Base-by-base conservation (phyloP, 2,888 invertebrate genomes). In the Clusia tigrina region DNA sequence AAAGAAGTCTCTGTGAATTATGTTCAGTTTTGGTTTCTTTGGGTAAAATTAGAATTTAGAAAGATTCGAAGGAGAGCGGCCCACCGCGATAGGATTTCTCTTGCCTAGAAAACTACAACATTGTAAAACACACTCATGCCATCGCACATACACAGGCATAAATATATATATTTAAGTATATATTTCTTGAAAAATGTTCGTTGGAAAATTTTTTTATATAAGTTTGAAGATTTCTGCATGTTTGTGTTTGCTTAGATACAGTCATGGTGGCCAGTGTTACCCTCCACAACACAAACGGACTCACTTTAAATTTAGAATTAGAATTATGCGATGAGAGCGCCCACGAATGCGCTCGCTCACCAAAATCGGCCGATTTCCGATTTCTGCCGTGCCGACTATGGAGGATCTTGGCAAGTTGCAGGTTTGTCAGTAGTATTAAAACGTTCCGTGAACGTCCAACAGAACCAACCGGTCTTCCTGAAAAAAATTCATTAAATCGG, bases 401-500 rank as follows among this genome's bases (percentile, higher is more conserved):
- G 24, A 46, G 54, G 3, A 46, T 18, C 23, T n/a, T 25, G 38
- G 26, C 24, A 53, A 58, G 22, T 68, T 71, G 46, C 52, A 63
- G 54, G 51, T 25, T 66, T 53, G 64, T 58, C 73, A 69, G 79
- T 75, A 76, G 78, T 76, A 76, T 79, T 79, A 74, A 72, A 72
- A 75, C 78, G 74, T 70, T 74, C 72, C 72, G 73, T 72, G 79
- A 66, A 71, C 79, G 71, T 77, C 74, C 79, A 78, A 76, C 76
- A 72, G 26, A 46, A 17, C n/a, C n/a, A n/a, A n/a, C 63, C 26
- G 42, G 24, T 48, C 23, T 55, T 63, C 32, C 53, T 56, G 62
- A 63, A 46, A 55, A 60, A 60, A 20, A 48, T 37, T 58, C 48
- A 24, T 20, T 26, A 42, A 22, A 9, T 51, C 51, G 60, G n/a